Base-by-base conservation (phyloP, 2,888 invertebrate genomes). In the Parnassius glacialis region DNA sequence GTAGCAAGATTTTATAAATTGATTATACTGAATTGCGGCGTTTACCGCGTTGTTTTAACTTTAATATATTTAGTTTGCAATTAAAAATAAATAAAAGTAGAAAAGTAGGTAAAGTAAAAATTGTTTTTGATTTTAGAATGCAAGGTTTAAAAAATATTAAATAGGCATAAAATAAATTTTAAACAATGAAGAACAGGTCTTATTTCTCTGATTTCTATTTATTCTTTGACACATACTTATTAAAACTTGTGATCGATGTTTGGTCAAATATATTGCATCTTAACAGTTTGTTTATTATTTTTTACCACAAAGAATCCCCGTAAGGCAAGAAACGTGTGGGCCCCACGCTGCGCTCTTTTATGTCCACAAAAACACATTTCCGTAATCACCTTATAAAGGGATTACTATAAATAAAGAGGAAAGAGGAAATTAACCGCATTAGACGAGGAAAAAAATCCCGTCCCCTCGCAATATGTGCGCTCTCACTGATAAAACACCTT, bases 381-480 rank as follows among this genome's bases (percentile, higher is more conserved):
- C 84, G 90, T 91, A 91, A 91, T 90, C 90, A 91, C 90, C 91
- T 90, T 91, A 91, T 90, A 90, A 90, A 90, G 90, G 89, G 90
- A 91, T 91, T 91, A 91, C 91, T 90, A 90, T 90, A 91, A 91
- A 91, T 91, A 91, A 90, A 90, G 83, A 91, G 90, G 90, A 90
- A 91, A 89, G 88, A 90, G 89, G 89, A 91, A 91, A 91, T 90
- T 91, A 90, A 90, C 90, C 90, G 89, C 90, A 87, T 90, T 90
- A 90, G 83, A 80, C 74, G 80, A 82, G 87, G 85, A 86, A 90
- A 88, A 48, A 88, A 88, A 85, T 82, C 78, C 82, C 81, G 78
- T 81, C 90, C 90, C 90, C 87, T 81, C 78, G 81, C 90, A 89
- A 90, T 90, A 90, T 90, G 90, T 90, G 88, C 78, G 84, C 85